phyloP scores from a whole-genome alignment of 2,113 vertebrate genomes.

The Scomber scombrus region DNA sequence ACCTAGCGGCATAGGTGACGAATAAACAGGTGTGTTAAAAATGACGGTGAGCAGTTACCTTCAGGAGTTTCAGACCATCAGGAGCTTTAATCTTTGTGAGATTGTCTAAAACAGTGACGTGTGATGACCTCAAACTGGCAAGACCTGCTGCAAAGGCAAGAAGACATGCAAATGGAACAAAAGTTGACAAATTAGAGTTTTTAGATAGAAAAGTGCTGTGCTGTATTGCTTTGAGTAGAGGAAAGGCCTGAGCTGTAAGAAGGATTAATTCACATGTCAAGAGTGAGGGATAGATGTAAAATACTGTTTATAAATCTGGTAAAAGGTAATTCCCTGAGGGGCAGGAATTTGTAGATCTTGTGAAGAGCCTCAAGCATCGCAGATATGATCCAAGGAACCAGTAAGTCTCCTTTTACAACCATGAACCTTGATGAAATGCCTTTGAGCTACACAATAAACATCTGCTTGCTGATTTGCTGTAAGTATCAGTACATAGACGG shows the following conservation, averaged over 20 bases:
- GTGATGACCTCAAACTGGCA: conserved; percentile 70
- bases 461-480: neutral
- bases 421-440: neutral
- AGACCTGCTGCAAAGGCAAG: conserved; percentile 78
- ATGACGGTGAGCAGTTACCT: conserved; percentile 39
- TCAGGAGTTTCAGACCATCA: neutral
- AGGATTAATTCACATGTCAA: neutral
- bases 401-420: neutral
- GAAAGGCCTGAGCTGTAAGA: neutral
- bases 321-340: too few relatives aligned
- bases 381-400: too few relatives aligned
- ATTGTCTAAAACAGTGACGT: conserved; percentile 41
- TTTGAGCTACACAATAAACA: neutral
- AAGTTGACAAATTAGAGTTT: neutral
- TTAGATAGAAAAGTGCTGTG: neutral
- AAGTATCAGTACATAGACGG: neutral
- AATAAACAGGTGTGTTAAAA: neutral
- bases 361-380: neutral
- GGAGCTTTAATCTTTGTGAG: conserved; percentile 47
- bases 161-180: conserved; percentile 43
- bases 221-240: too few relatives aligned
- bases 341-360: too few relatives aligned
- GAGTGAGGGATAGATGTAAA: neutral
- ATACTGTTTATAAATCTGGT: neutral
- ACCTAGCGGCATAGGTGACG: neutral